phyloP scores from a whole-genome alignment of 2,888 invertebrate genomes.

The Acanthoscelides obtectus region DNA sequence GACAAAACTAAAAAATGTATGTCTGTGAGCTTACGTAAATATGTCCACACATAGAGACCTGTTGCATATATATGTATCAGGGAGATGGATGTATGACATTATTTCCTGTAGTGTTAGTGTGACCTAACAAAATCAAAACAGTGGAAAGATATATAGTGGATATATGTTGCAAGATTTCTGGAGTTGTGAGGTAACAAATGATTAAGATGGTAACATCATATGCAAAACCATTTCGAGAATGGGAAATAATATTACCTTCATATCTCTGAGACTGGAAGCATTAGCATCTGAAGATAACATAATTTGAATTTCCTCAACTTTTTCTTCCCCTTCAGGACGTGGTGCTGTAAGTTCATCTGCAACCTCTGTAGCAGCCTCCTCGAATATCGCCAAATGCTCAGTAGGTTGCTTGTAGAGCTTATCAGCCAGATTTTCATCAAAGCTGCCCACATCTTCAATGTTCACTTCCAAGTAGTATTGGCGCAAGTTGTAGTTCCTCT shows the following conservation, averaged over 20 bases:
- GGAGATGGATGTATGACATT: too few species aligned
- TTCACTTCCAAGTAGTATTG: constrained; percentile 89
- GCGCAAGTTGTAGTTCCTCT: constrained; percentile 85
- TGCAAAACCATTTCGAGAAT: too few species aligned
- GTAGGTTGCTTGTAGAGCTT: constrained; percentile 88
- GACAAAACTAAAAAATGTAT: too few species aligned
- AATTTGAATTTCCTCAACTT: constrained; percentile 88
- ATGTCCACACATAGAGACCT: too few species aligned
- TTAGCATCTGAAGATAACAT: constrained; percentile 79
- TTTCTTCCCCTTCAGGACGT: constrained; percentile 83
- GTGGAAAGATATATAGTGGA: too few species aligned
- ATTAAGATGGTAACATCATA: too few species aligned
- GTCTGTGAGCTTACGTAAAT: too few species aligned
- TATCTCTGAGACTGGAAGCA: constrained; percentile 73
- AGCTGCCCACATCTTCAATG: constrained; percentile 90
- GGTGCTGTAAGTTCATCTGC: constrained; percentile 96
- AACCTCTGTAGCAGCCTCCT: constrained; percentile 94
- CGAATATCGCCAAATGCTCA: constrained; percentile 89
- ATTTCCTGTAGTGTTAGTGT: too few species aligned
- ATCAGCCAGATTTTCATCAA: constrained; percentile 88
- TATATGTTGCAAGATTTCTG: too few species aligned
- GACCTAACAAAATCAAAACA: too few species aligned
- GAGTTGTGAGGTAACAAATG: too few species aligned
- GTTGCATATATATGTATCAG: too few species aligned
- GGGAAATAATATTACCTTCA: constrained; percentile 68